phyloP scores from a whole-genome alignment of 2,797 vertebrate species.

The Hyperoplus immaculatus region DNA sequence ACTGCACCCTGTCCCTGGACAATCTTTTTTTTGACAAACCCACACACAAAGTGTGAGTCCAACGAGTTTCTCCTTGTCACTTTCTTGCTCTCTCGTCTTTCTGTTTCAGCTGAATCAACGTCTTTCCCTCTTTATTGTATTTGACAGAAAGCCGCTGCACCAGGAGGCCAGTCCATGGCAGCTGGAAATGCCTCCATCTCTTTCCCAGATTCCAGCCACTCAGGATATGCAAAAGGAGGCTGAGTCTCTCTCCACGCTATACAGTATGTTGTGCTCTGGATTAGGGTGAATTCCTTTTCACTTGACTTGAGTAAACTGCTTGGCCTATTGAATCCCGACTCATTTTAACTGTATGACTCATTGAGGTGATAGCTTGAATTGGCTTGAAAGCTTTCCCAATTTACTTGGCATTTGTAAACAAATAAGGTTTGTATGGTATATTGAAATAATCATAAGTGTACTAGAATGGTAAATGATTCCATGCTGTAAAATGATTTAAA shows the following conservation, averaged over 20 bases:
- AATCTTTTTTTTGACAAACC: slow-evolving; percentile 91
- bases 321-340: slow-evolving; percentile 41
- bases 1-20: slow-evolving; percentile 85
- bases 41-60: slow-evolving; percentile 88
- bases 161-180: slow-evolving; percentile 83
- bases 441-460: slow-evolving; percentile 11
- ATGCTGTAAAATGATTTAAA: neutral
- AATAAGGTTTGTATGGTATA: slow-evolving; percentile 18
- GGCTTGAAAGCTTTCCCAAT: slow-evolving; percentile 32
- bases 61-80: neutral
- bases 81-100: neutral
- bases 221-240: slow-evolving; percentile 89
- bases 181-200: slow-evolving; percentile 84
- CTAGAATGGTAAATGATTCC: slow-evolving; percentile 2
- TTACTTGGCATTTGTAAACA: slow-evolving; percentile 34
- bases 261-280: slow-evolving; percentile 83
- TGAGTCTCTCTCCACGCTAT: slow-evolving; percentile 69
- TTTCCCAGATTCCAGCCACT: slow-evolving; percentile 89
- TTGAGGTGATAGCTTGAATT: slow-evolving; percentile 43
- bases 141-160: slow-evolving; percentile 84
- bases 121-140: slow-evolving; percentile 20
- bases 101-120: slow-evolving; percentile 4
- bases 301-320: slow-evolving; percentile 63
- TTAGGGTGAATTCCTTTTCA: slow-evolving; percentile 65
- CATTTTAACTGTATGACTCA: slow-evolving; percentile 60